A percentile compares a stretch with the other conserved stretches of the same genome.
phyloP scores from a whole-genome alignment of 2,113 vertebrate genomes.

The Osmerus mordax region DNA sequence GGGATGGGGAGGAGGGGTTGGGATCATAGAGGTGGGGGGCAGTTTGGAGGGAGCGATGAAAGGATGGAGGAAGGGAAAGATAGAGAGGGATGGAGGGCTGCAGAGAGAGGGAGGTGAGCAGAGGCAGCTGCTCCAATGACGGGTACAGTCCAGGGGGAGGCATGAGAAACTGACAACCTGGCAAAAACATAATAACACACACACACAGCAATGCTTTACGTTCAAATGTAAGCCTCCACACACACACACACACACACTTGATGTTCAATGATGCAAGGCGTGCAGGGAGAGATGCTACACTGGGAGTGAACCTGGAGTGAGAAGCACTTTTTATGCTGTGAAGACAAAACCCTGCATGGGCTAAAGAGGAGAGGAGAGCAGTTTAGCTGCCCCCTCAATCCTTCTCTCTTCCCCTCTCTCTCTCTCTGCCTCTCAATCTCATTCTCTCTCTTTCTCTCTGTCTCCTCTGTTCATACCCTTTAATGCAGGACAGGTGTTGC shows the following conservation, averaged over 20 bases:
- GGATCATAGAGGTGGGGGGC: background rate
- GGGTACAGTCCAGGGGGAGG: constrained; percentile 33
- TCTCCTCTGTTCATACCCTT: constrained; percentile 14
- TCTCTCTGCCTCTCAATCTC: constrained; percentile 3
- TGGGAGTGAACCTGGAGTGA: constrained; percentile 33
- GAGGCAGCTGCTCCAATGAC: constrained; percentile 51
- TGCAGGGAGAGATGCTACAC: constrained; percentile 34
- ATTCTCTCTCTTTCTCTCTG: background rate
- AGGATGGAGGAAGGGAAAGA: background rate
- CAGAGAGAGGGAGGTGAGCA: constrained; percentile 47
- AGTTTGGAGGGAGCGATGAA: background rate
- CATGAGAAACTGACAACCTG: constrained; percentile 38
- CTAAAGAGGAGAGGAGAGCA: constrained; percentile 25
- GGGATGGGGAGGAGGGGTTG: constrained; percentile 3
- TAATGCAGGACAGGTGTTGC: constrained; percentile 53
- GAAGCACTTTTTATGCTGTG: constrained; percentile 59
- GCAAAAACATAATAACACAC: constrained; percentile 6
- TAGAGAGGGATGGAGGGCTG: constrained; percentile 12
- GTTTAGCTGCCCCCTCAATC: constrained; percentile 12
- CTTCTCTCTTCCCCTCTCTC: constrained; percentile 2
- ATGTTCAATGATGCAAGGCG: constrained; percentile 47
- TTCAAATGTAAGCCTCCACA: background rate
- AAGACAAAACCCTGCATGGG: constrained; percentile 53
- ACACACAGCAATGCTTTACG: constrained; percentile 9
- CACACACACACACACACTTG: constrained; percentile 17